Conservation (phyloP, 2,888 invertebrate species). For the Sarcophaga carnaria region DNA sequence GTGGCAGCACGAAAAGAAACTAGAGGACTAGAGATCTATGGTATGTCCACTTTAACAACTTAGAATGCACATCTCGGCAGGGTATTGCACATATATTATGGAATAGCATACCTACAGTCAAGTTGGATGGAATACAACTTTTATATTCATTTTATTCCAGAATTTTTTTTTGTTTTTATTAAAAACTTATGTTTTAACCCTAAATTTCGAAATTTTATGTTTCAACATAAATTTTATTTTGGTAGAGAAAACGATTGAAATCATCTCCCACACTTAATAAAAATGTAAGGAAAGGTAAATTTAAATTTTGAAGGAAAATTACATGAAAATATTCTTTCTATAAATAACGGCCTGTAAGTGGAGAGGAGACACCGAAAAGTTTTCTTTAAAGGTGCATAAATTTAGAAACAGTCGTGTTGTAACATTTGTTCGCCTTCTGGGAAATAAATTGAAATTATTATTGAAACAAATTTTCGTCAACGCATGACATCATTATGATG, state of each 20-base stretch:
- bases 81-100: too few relatives aligned
- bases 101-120: background rate
- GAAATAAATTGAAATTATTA: slow-evolving; percentile 11
- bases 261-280: background rate
- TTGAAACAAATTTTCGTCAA: slow-evolving; percentile 27
- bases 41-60: too few relatives aligned
- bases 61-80: too few relatives aligned
- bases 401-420: background rate
- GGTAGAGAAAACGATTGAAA: background rate
- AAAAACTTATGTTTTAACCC: slow-evolving; percentile 7
- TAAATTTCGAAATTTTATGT: slow-evolving; percentile 6
- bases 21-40: too few relatives aligned
- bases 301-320: background rate
- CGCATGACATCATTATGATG: slow-evolving; percentile 8
- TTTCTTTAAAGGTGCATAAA: background rate
- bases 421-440: slow-evolving; percentile 1
- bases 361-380: background rate
- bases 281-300: slow-evolving; percentile 9
- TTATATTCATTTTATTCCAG: background rate
- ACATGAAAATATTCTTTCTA: background rate
- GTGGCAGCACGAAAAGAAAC: too few relatives aligned
- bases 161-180: background rate
- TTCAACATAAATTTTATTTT: slow-evolving; percentile 21
- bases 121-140: background rate
- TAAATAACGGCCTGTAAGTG: background rate